Conservation (phyloP, 2,888 invertebrate species). For the Tachina grossa region DNA sequence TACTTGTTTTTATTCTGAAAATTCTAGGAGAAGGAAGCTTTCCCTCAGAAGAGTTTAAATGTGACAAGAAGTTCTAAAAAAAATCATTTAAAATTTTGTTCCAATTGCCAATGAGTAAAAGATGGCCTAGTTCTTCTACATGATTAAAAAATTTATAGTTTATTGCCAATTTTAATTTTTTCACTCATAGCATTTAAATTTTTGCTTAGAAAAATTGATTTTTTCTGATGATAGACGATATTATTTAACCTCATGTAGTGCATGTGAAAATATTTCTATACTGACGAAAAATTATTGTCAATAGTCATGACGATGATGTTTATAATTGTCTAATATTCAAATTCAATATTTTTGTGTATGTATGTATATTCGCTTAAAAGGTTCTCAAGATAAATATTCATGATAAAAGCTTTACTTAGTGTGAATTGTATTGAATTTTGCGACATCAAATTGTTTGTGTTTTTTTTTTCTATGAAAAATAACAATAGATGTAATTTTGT, state of each 20-base stretch:
- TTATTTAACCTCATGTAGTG: background rate
- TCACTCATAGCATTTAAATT: too few relatives aligned
- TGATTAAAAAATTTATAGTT: too few relatives aligned
- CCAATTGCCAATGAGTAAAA: background rate
- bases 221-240: background rate
- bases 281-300: slow-evolving; percentile 10
- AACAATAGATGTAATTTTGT: background rate
- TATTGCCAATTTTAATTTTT: too few relatives aligned
- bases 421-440: slow-evolving; percentile 52
- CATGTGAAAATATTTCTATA: slow-evolving; percentile 51
- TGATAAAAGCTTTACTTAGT: slow-evolving; percentile 38
- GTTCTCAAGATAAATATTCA: slow-evolving; percentile 37
- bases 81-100: background rate
- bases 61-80: background rate
- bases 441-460: slow-evolving; percentile 13
- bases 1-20: too few relatives aligned
- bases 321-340: slow-evolving; percentile 66
- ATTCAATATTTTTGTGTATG: slow-evolving; percentile 42
- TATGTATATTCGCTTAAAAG: background rate
- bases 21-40: too few relatives aligned
- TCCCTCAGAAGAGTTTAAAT: background rate
- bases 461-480: background rate
- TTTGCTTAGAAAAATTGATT: background rate
- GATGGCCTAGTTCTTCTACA: too few relatives aligned
- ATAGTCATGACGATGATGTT: slow-evolving; percentile 46